Conservation (phyloP, 2,797 vertebrate genomes). For the Morus bassanus region DNA sequence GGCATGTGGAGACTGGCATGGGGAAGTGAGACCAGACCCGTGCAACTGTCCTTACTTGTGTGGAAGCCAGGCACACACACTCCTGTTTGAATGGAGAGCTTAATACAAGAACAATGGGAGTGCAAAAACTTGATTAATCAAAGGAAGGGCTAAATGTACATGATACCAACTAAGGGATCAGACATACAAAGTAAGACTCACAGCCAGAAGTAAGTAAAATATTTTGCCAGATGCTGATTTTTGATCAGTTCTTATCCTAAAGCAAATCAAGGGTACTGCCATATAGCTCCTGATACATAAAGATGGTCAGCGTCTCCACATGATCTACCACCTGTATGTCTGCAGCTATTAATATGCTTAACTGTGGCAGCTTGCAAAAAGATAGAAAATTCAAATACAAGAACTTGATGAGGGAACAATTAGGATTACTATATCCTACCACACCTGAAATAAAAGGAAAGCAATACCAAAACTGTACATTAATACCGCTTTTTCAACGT, state of each 20-base stretch:
- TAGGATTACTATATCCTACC: neutral
- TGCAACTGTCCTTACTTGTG: neutral
- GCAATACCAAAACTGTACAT: fast-evolving
- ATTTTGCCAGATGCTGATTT: neutral
- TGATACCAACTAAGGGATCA: neutral
- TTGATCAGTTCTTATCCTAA: neutral
- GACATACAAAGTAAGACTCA: neutral
- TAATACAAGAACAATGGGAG: neutral
- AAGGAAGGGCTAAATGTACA: neutral
- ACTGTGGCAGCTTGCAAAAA: neutral
- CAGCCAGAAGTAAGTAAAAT: neutral
- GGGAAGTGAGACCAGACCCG: neutral
- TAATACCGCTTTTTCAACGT: neutral
- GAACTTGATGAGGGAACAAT: neutral
- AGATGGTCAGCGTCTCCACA: neutral
- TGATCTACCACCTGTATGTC: neutral
- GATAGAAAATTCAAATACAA: neutral
- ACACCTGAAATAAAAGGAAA: neutral
- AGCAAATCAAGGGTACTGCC: neutral
- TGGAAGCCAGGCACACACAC: neutral
- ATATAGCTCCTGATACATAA: neutral
- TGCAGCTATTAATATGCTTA: neutral
- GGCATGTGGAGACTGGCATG: neutral
- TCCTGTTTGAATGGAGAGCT: neutral
- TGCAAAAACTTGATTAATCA: neutral